Percentiles rank a stretch among this genome's conserved stretches.
Evolutionary conservation across 2,113 vertebrate genomes (phyloP).

Genomic region (Fulmarus glacialis): DNA sequence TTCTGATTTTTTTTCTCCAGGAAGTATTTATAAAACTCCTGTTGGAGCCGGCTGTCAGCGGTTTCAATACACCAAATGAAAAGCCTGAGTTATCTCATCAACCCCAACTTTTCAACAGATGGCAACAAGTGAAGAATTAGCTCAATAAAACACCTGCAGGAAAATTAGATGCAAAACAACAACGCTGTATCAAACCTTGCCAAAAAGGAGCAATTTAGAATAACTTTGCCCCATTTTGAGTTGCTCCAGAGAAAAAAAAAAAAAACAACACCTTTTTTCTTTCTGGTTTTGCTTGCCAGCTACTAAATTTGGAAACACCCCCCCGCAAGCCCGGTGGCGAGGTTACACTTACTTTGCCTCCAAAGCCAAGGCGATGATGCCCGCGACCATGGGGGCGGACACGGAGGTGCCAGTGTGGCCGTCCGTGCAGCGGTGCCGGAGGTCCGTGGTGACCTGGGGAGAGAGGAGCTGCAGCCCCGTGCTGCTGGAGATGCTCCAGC

Average conservation of each 20-base stretch:
- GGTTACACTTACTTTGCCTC: constrained; percentile 80
- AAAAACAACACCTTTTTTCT: not conserved
- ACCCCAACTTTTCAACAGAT: not conserved
- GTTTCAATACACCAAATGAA: not conserved
- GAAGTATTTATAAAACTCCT: not conserved
- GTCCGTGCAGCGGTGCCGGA: constrained; percentile 78
- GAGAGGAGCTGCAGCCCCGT: not conserved
- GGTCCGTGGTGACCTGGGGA: constrained; percentile 78
- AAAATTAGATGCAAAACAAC: not conserved
- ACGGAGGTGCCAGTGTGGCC: constrained; percentile 83
- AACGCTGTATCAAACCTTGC: not conserved
- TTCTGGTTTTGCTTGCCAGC: not conserved
- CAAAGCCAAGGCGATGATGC: constrained; percentile 80
- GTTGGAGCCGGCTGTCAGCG: not conserved
- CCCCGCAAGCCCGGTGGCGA: fast-evolving
- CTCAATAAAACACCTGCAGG: constrained; percentile 23
- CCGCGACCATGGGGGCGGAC: constrained; percentile 81
- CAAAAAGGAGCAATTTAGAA: not conserved
- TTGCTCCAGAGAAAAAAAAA: not conserved
- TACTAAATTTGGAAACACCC: not conserved
- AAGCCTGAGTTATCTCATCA: not conserved
- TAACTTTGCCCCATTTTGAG: not conserved
- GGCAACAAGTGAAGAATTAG: constrained; percentile 11
- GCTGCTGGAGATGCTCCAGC: not conserved
- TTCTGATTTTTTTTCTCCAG: not conserved